Conservation (phyloP, 2,888 invertebrate genomes). For the Trachelus tabidus region DNA sequence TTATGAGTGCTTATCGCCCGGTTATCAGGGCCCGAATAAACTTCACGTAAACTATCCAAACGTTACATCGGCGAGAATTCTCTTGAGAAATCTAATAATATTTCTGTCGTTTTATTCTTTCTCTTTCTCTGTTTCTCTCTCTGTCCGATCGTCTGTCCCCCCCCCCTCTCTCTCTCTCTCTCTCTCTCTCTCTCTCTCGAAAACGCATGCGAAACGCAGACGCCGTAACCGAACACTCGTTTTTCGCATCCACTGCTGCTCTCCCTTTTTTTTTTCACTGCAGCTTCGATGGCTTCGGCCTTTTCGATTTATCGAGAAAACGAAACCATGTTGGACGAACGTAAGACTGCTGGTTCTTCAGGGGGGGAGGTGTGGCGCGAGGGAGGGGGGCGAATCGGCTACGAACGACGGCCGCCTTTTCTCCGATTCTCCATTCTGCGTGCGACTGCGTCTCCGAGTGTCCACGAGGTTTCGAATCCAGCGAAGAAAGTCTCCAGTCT, state of each 20-base stretch:
- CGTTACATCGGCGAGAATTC: conserved; percentile 5
- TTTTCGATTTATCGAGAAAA: conserved; percentile 66
- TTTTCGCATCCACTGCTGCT: conserved; percentile 6
- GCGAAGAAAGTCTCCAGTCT: not conserved
- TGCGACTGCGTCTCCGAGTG: not conserved
- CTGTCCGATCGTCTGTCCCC: too few relatives aligned
- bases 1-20: conserved; percentile 60
- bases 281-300: conserved; percentile 46
- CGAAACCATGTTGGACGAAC: conserved; percentile 48
- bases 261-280: conserved; percentile 38
- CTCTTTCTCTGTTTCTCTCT: not conserved
- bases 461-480: not conserved
- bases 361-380: too few relatives aligned
- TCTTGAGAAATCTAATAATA: not conserved
- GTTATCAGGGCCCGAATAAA: conserved; percentile 55
- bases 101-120: not conserved
- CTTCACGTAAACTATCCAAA: conserved; percentile 44
- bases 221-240: conserved; percentile 42
- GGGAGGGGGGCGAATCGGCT: too few relatives aligned
- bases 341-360: not conserved
- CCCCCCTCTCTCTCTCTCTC: conserved; percentile 6
- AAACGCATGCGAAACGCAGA: conserved; percentile 9
- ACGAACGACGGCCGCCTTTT: too few relatives aligned
- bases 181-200: conserved; percentile 2
- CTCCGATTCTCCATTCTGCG: not conserved